Conservation (phyloP, 2,888 invertebrate genomes). For the Hipparchia semele region DNA sequence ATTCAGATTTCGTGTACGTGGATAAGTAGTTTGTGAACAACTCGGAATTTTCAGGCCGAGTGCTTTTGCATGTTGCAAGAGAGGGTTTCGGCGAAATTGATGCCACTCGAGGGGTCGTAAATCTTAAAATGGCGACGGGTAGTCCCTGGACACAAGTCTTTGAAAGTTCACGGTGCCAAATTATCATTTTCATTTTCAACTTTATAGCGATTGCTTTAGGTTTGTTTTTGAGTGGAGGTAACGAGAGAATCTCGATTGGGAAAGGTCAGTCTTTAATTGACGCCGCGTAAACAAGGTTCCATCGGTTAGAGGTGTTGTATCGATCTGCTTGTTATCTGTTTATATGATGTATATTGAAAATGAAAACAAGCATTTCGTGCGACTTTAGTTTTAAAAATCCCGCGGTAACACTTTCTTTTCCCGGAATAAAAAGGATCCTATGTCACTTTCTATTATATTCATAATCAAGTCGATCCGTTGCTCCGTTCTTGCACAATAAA, state of each 20-base stretch:
- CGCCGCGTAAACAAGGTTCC: constrained; percentile 24
- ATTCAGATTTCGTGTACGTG: constrained; percentile 50
- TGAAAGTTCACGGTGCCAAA: constrained; percentile 46
- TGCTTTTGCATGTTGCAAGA: constrained; percentile 73
- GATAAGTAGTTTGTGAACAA: constrained; percentile 52
- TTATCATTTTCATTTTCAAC: constrained; percentile 43
- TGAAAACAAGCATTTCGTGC: not conserved
- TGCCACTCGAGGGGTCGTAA: constrained; percentile 61
- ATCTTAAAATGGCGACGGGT: constrained; percentile 63
- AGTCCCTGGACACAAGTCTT: constrained; percentile 58
- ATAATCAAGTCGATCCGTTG: too few relatives aligned
- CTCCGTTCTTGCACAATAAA: too few relatives aligned
- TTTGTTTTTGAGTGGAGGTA: not conserved
- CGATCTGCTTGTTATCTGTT: constrained; percentile 7
- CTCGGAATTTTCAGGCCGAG: constrained; percentile 63
- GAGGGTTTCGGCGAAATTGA: constrained; percentile 69
- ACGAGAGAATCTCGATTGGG: constrained; percentile 7
- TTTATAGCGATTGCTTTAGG: constrained; percentile 22
- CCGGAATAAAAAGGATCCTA: too few relatives aligned
- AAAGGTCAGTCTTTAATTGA: constrained; percentile 30
- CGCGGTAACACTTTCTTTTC: too few relatives aligned
- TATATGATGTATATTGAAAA: not conserved
- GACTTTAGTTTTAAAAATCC: too few relatives aligned
- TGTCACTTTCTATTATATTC: too few relatives aligned
- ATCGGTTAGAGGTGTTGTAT: constrained; percentile 14